Base-by-base conservation (phyloP, 1,140 invertebrate genomes). In the Drosophila seguyi region DNA sequence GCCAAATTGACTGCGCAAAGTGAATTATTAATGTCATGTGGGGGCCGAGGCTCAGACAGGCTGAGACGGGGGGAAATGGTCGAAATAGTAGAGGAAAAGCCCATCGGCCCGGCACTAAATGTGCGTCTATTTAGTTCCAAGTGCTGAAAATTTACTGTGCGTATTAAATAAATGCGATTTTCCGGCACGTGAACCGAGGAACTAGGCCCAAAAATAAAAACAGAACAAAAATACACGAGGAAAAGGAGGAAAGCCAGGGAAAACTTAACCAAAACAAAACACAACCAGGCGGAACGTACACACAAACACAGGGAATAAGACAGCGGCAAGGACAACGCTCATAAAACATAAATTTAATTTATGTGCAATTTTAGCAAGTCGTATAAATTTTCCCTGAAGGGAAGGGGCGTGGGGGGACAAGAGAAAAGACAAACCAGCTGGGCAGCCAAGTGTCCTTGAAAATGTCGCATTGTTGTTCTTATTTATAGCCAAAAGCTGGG, bases 261-360 rank as follows among this genome's bases (percentile, higher is more conserved):
- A 58, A 72, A 77, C 78, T 60, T 56, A 75, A 62, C 29, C 60
- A 48, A 50, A 76, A 58, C 48, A 74, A 56, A 63, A 56, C 42
- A 71, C 67, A 73, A 65, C 41, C 44, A 52, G 58, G 63, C 69
- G 29, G 45, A 75, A 44, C 60, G 25, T 4, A 45, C 27, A 61
- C 63, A 53, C 45, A 44, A 44, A 52, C 34, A 63, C 59, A 62
- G 36, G 62, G 71, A 58, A 56, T 59, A 65, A 66, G 65, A 81
- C 69, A 86, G 80, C 82, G 84, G 63, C 75, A 71, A 80, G 74
- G 81, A 88, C 86, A 81, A 79, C 71, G 86, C 78, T 90, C 85
- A 90, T 90, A 90, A 90, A 90, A 90, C 85, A 90, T 90, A 90
- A 90, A 90, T 90, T 90, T 90, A 90, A 90, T 90, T 90, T 90